A percentile compares a stretch with the other conserved stretches of the same genome.
Evolutionary conservation across 2,797 vertebrate species (phyloP).

Genomic region (Lacerta agilis): DNA sequence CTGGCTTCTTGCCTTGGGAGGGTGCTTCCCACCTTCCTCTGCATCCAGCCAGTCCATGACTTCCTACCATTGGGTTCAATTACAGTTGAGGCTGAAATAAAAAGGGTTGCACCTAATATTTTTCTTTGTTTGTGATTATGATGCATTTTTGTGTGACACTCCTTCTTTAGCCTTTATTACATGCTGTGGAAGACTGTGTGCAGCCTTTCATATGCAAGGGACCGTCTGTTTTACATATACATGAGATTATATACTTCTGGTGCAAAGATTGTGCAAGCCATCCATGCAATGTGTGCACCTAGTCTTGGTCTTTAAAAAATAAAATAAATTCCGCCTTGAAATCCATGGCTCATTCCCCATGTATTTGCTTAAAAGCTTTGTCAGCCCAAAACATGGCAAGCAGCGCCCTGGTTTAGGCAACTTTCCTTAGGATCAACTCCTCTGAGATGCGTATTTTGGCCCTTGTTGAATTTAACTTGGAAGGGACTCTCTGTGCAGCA

Average conservation of each 20-base stretch:
- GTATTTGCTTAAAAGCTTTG: background rate
- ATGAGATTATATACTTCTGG: background rate
- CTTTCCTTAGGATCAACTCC: background rate
- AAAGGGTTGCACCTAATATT: background rate
- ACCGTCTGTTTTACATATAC: background rate
- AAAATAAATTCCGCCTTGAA: background rate
- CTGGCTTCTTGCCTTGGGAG: too few relatives aligned
- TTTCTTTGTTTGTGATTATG: background rate
- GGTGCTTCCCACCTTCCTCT: too few relatives aligned
- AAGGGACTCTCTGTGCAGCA: background rate
- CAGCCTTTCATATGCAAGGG: background rate
- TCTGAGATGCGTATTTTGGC: conserved; percentile 19
- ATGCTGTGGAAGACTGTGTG: background rate
- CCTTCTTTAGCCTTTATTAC: background rate
- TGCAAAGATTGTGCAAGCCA: background rate
- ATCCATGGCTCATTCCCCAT: background rate
- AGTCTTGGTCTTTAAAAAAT: background rate
- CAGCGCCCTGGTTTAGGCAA: background rate
- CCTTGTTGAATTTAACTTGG: conserved; percentile 20
- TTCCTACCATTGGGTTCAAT: background rate
- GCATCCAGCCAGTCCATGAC: too few relatives aligned
- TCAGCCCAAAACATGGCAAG: conserved; percentile 2
- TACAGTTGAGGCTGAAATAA: background rate
- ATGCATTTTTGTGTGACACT: background rate
- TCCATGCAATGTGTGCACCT: background rate